Evolutionary conservation across 2,113 vertebrate genomes (phyloP), one percentile per base, ranked within the genome.

Genomic region (Lampris megalopsis): DNA sequence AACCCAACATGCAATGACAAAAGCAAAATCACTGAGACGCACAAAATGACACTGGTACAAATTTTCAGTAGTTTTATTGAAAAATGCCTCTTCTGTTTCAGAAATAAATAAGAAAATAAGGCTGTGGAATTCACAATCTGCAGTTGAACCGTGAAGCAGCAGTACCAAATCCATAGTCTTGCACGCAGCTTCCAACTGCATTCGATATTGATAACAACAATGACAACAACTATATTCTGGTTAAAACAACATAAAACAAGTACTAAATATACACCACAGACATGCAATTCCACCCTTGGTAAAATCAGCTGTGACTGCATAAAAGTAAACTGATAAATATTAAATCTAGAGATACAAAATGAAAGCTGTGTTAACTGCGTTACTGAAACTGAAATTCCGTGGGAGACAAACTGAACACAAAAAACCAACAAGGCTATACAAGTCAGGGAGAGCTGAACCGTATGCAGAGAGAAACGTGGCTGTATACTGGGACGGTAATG

Each of bases 61-160:
- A 89, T 98, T 99, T 99, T 99, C 97, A 98, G 98, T 99, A 98
- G 98, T 99, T 99, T 99, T 99, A 99, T 99, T 99, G 97, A 98
- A 99, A 99, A 99, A 98, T 97, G 97, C 97, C 97, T 99, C 97
- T 96, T 97, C 95, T 96, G 94, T 96, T 98, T 97, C 95, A 97
- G 97, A 99, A 99, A 99, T 99, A 99, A 99, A 99, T 99, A 98
- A 95, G 94, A 95, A 98, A 96, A 97, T 97, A 96, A 97, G 97
- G 97, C 96, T 95, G 96, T 97, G 95, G 96, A 97, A 97, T 97
- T 98, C 96, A 98, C 97, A 98, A 97, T 97, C 94, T 97, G 97
- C 97, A 97, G 97, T 96, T 96, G 93, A 94, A 96, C 96, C 96
- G 95, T 93, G 94, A 95, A 95, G 95, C 95, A 97, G 95, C 95